phyloP scores from a whole-genome alignment of 2,797 vertebrate species.

The Coendou prehensilis region DNA sequence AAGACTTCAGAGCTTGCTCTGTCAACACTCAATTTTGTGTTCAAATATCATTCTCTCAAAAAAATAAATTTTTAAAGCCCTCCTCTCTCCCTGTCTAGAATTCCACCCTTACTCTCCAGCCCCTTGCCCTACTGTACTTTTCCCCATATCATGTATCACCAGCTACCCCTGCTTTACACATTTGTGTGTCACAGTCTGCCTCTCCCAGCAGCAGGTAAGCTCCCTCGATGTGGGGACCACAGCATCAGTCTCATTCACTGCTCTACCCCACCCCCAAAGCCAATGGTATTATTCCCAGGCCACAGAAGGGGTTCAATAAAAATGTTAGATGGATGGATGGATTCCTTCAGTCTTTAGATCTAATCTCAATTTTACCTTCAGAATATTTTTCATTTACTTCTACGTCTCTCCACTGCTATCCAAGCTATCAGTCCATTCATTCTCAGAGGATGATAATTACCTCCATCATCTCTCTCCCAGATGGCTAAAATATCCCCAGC shows the following conservation, averaged over 20 bases:
- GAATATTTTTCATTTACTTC: slow-evolving; percentile 5
- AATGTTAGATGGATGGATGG: not conserved
- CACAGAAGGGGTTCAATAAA: not conserved
- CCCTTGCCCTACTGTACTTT: not conserved
- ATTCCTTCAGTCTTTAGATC: not conserved
- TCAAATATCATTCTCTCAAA: not conserved
- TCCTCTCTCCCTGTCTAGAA: not conserved
- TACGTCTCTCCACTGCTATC: not conserved
- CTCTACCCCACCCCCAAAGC: not conserved
- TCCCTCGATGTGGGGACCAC: not conserved
- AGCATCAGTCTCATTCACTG: not conserved
- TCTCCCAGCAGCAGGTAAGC: not conserved
- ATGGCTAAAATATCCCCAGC: not conserved
- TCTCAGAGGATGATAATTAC: not conserved
- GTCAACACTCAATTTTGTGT: not conserved
- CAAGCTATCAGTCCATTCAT: not conserved
- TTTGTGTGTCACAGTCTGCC: not conserved
- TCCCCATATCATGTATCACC: not conserved
- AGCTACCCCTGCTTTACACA: not conserved
- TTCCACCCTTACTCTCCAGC: not conserved
- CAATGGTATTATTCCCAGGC: not conserved
- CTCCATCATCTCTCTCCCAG: not conserved
- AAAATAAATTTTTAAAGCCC: not conserved
- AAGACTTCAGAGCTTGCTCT: not conserved
- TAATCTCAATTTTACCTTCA: not conserved